These are phyloP conservation scores for Prionace glauca DNA, from an alignment of 2,797 vertebrate species.

Conservation along the genomic window DNA sequence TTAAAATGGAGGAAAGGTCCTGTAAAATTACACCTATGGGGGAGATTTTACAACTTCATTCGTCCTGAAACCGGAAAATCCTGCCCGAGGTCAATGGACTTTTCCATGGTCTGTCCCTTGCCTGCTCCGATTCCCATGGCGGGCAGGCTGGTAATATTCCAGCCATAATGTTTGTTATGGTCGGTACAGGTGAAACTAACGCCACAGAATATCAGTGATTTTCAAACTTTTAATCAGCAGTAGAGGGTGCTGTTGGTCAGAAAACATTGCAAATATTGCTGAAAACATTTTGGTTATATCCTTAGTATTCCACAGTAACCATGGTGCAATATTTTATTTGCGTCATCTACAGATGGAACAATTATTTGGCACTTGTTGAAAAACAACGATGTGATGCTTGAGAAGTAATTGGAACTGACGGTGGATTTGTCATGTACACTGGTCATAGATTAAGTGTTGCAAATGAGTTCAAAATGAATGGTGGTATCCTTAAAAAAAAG, in stretches of 20 bases:
- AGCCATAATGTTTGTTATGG: not conserved
- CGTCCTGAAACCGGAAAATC: too few relatives aligned
- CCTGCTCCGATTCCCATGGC: too few relatives aligned
- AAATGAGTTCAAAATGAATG: not conserved
- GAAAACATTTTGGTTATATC: too few relatives aligned
- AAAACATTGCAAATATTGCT: not conserved
- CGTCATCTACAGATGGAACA: too few relatives aligned
- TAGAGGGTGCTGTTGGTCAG: slow-evolving; percentile 21
- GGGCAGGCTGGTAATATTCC: too few relatives aligned
- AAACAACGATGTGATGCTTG: not conserved
- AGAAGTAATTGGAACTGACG: not conserved
- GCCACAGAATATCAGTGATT: not conserved
- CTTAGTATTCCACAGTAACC: too few relatives aligned
- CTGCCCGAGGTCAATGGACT: too few relatives aligned
- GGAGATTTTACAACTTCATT: too few relatives aligned
- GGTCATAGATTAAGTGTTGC: not conserved
- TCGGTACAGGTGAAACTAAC: not conserved
- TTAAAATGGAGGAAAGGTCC: not conserved
- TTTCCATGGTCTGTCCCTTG: too few relatives aligned
- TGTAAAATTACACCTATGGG: not conserved
- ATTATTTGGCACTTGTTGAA: not conserved
- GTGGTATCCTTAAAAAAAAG: not conserved
- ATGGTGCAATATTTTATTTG: not conserved
- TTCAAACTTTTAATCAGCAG: not conserved
- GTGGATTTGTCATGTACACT: not conserved